Evolutionary conservation across 2,113 vertebrate genomes (phyloP).

Genomic region (Paedocypris sp.): DNA sequence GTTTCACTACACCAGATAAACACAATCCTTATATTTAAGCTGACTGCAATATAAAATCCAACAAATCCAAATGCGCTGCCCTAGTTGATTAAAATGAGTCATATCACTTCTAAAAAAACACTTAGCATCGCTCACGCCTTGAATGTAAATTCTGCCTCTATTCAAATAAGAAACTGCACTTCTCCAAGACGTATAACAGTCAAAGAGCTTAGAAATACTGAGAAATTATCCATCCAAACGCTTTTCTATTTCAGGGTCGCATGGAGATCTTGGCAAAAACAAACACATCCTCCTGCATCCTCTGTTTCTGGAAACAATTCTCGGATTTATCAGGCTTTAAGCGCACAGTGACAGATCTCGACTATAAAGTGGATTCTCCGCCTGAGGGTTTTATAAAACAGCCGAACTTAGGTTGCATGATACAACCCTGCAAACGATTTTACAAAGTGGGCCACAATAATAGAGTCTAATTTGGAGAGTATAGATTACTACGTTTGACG

Average conservation of each 20-base stretch:
- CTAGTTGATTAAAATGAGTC: no score
- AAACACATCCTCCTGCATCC: neutral
- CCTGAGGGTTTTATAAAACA: neutral
- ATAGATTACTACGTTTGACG: conserved; percentile 55
- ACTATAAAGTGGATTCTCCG: neutral
- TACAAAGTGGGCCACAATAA: conserved; percentile 25
- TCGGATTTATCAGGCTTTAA: neutral
- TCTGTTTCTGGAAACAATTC: neutral
- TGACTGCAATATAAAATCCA: no score
- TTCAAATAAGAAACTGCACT: no score
- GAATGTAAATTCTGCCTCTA: no score
- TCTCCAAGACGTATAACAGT: no score
- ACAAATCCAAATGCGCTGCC: no score
- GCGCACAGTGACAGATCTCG: neutral
- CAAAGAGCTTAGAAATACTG: no score
- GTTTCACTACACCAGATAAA: neutral
- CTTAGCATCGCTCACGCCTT: no score
- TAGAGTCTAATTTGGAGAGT: conserved; percentile 47
- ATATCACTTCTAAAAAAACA: no score
- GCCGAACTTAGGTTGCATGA: neutral
- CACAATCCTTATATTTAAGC: no score
- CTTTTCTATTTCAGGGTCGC: neutral
- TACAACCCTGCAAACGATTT: conserved; percentile 1
- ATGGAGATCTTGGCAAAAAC: neutral
- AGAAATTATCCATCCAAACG: no score